Percentiles rank a stretch among this genome's conserved stretches.
phyloP scores from a whole-genome alignment of 2,888 invertebrate species.

The Ornithoptera priamus region DNA sequence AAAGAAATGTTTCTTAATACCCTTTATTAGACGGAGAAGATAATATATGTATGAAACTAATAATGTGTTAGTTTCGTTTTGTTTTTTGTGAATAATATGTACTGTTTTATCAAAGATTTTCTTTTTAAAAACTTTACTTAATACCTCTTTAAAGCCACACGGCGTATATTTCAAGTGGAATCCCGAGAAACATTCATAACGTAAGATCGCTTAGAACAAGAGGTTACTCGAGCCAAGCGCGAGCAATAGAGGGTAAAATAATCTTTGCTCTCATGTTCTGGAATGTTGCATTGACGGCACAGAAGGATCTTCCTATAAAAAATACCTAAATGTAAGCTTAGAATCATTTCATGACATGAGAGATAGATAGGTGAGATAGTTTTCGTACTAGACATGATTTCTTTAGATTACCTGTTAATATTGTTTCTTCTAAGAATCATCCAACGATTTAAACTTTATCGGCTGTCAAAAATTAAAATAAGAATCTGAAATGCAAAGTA shows the following conservation, averaged over 20 bases:
- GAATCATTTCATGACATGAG: not conserved
- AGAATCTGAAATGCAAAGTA: too few species aligned
- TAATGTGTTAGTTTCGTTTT: too few species aligned
- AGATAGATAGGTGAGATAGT: not conserved
- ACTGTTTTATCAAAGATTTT: too few species aligned
- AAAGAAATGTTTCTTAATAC: too few species aligned
- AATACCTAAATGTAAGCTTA: not conserved
- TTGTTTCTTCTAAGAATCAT: too few species aligned
- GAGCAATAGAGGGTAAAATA: conserved; percentile 14
- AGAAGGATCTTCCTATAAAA: conserved; percentile 5
- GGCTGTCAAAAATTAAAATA: too few species aligned
- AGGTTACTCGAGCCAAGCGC: conserved; percentile 14
- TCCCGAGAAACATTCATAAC: conserved; percentile 8
- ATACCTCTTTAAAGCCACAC: not conserved
- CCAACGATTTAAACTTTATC: not conserved
- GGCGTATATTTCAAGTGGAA: conserved; percentile 21
- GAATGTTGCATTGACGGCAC: conserved; percentile 2
- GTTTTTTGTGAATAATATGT: too few species aligned
- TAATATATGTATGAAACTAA: too few species aligned
- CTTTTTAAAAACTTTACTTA: too few species aligned
- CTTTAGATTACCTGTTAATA: not conserved
- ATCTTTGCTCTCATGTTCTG: conserved; percentile 6
- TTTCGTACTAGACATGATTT: not conserved
- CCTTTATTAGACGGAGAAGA: too few species aligned
- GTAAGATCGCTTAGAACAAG: conserved; percentile 9